Percentiles rank a stretch among this genome's conserved stretches.
Conservation (phyloP, 2,113 vertebrate species). For the Passer domesticus region DNA sequence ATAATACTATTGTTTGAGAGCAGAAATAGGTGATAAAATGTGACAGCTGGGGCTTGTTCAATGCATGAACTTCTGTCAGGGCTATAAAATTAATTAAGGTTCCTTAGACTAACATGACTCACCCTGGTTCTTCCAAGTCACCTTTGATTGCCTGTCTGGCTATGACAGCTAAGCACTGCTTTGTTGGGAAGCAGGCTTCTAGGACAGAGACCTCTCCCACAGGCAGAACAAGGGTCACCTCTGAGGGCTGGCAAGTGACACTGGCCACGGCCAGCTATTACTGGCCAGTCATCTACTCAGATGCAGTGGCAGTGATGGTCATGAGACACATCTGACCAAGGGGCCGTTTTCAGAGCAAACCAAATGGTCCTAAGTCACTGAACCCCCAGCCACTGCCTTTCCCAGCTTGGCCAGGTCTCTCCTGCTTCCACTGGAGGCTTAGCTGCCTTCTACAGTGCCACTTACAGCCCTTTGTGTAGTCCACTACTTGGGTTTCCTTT, state of each 20-base stretch:
- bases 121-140: neutral
- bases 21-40: neutral
- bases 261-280: neutral
- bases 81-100: neutral
- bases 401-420: neutral
- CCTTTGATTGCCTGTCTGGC: neutral
- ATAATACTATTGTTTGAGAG: neutral
- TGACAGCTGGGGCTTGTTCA: neutral
- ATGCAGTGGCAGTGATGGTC: neutral
- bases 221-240: neutral
- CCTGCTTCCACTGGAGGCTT: neutral
- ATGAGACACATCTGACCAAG: neutral
- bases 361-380: neutral
- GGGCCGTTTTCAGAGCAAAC: neutral
- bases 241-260: neutral
- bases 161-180: neutral
- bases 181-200: neutral
- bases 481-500: neutral
- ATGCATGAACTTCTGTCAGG: neutral
- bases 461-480: neutral
- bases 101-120: neutral
- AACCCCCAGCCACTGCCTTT: neutral
- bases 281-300: neutral
- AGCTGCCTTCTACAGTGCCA: neutral
- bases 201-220: neutral